These are phyloP conservation scores for Labrus mixtus DNA, from an alignment of 2,113 vertebrate genomes.

Conservation along the genomic window DNA sequence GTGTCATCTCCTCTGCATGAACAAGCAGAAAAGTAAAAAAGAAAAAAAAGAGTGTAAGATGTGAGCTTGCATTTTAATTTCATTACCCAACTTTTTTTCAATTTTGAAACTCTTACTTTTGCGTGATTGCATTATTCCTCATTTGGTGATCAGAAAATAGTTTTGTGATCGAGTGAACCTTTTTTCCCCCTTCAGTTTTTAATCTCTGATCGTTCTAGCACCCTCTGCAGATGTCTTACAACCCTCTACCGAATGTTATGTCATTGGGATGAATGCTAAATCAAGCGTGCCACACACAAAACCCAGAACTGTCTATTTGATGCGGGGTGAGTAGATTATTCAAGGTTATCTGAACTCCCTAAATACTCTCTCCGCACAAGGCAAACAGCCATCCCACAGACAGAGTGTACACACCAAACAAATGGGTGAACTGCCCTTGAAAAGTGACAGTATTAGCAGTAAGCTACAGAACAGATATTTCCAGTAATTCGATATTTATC, in stretches of 20 bases:
- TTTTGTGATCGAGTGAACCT: constrained; percentile 32
- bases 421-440: constrained; percentile 39
- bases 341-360: constrained; percentile 64
- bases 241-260: constrained; percentile 49
- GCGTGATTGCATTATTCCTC: constrained; percentile 15
- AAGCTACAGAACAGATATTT: constrained; percentile 5
- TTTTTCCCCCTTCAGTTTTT: not conserved
- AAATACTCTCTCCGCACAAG: constrained; percentile 52
- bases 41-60: not conserved
- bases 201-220: not conserved
- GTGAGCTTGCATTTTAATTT: constrained; percentile 8
- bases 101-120: constrained; percentile 34
- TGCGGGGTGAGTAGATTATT: constrained; percentile 56
- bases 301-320: constrained; percentile 40
- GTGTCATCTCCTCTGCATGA: constrained; percentile 31
- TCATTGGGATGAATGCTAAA: constrained; percentile 51
- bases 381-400: constrained; percentile 36
- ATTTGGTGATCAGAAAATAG: constrained; percentile 41
- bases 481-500: constrained; percentile 28
- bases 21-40: constrained; percentile 25
- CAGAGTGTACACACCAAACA: constrained; percentile 49
- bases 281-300: constrained; percentile 38
- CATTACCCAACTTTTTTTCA: constrained; percentile 29
- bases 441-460: constrained; percentile 16
- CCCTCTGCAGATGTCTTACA: constrained; percentile 41